Conservation (phyloP, 2,113 vertebrate species). For the Esox niger region DNA sequence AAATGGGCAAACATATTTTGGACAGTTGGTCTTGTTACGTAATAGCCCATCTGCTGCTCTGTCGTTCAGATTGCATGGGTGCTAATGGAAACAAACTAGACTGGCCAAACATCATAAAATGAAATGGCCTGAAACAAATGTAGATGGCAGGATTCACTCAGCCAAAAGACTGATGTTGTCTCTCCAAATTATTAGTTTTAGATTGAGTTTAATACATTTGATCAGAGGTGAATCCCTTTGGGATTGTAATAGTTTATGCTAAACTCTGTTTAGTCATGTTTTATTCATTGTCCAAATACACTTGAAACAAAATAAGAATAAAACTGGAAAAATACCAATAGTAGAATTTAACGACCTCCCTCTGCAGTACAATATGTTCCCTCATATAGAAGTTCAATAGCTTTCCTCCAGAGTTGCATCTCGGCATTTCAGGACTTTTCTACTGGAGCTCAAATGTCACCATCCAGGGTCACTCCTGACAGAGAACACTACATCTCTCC, state of each 20-base stretch:
- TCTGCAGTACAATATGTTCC: neutral
- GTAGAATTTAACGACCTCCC: neutral
- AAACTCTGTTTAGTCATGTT: neutral
- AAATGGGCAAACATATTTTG: neutral
- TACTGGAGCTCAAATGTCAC: neutral
- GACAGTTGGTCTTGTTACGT: neutral
- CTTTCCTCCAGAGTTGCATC: neutral
- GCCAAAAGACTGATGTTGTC: neutral
- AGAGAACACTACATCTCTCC: neutral
- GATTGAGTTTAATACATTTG: neutral
- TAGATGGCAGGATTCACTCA: neutral
- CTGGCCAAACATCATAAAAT: neutral
- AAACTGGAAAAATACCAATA: no score
- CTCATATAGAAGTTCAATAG: neutral
- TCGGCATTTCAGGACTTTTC: neutral
- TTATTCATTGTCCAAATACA: no score
- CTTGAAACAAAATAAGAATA: no score
- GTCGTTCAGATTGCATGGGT: neutral
- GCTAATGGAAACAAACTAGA: neutral
- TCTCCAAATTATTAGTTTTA: neutral
- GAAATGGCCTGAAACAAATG: neutral
- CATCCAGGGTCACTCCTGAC: neutral
- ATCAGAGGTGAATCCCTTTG: neutral
- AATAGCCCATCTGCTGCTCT: neutral
- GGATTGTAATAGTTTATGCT: neutral